Base-by-base conservation (phyloP, 2,888 invertebrate genomes). In the Drosophila subquinaria region DNA sequence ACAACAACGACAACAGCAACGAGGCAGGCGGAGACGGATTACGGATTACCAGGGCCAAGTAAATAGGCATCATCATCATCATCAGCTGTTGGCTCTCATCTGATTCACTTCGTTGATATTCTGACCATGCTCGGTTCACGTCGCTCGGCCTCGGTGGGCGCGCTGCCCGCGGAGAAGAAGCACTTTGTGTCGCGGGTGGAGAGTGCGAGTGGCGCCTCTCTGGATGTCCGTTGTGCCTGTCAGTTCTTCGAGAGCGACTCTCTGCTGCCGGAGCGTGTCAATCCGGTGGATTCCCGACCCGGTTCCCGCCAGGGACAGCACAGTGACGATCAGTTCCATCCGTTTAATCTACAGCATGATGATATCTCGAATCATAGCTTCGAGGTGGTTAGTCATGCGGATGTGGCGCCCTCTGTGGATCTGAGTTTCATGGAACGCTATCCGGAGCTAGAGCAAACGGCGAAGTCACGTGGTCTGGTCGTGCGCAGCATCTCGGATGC, bases 201-300 rank as follows among this genome's bases (percentile, higher is more conserved):
- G 91, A 95, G 96, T 91, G 95, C 95, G 78, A 95, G 95, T 86
- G 95, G 95, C 82, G 95, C 94, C 83, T 95, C 96, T 69, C 94
- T 96, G 90, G 97, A 97, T 92, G 97, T 97, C 73, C 95, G 97
- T 83, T 97, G 97, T 93, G 97, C 94, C 81, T 97, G 97, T 93
- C 97, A 97, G 93, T 97, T 95, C 93, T 97, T 95, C 93, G 95
- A 96, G 94, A 95, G 96, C 92, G 96, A 97, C 92, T 96, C 96
- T 70, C 93, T 97, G 84, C 93, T 97, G 86, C 97, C 97, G 71
- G 96, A 96, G 92, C 94, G 96, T 90, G 94, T 95, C 64, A 96
- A 96, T 92, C 95, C 95, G 75, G 94, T 95, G 82, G 95, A 92
- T 27, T 95, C 95, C 76, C 94, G 95, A 75, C 95, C 95, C 69